These are phyloP conservation scores for Neoniphon sammara DNA, from an alignment of 2,797 vertebrate species.

Conservation along the genomic window DNA sequence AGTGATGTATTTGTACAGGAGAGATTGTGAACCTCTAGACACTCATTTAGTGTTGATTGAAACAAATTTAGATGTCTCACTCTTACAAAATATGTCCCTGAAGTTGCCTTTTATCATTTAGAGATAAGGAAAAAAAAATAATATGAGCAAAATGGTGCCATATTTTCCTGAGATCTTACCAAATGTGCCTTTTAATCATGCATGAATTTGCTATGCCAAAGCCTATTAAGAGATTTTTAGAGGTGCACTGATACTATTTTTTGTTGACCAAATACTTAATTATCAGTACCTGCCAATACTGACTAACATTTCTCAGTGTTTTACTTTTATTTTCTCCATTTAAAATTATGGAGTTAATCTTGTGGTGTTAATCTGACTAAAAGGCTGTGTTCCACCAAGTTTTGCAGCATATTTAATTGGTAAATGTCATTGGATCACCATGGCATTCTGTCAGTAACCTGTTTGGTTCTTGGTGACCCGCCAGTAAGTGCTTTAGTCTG, in stretches of 20 bases:
- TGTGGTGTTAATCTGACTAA: slow-evolving; percentile 1
- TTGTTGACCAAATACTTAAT: slow-evolving; percentile 29
- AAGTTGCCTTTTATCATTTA: slow-evolving; percentile 18
- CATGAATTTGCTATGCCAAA: slow-evolving; percentile 4
- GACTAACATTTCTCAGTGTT: not conserved
- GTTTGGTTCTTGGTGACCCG: not conserved
- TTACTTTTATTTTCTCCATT: not conserved
- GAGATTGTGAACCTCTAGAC: not conserved
- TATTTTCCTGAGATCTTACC: slow-evolving; percentile 38
- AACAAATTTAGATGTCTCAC: not conserved
- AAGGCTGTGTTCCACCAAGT: not conserved
- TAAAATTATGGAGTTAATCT: not conserved
- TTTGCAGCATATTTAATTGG: not conserved
- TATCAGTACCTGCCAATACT: slow-evolving; percentile 1
- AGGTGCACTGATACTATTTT: slow-evolving; percentile 36
- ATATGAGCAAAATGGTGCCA: not conserved
- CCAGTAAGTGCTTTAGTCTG: slow-evolving; percentile 1
- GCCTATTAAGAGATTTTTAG: slow-evolving; percentile 19
- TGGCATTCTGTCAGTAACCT: not conserved
- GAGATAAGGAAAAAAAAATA: not conserved
- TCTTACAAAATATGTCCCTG: not conserved
- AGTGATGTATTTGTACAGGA: not conserved
- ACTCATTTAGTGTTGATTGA: not conserved
- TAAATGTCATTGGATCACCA: not conserved
- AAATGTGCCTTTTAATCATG: slow-evolving; percentile 56